Evolutionary conservation across 92 coral and sea anemone genomes (phyloP).

Genomic region (Palythoa grandiflora): DNA sequence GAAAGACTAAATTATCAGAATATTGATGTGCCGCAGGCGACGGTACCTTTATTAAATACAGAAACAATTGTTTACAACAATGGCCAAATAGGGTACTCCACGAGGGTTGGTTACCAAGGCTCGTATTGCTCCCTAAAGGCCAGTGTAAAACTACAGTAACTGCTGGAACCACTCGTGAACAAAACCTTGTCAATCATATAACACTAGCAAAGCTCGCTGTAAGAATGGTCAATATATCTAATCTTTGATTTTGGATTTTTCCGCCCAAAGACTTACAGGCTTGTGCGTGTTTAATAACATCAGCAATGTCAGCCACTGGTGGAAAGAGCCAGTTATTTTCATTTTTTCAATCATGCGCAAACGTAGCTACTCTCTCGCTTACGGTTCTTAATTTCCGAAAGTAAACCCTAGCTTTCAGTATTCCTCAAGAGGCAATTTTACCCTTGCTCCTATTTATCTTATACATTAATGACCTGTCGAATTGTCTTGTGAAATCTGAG

Average conservation of each 20-base stretch:
- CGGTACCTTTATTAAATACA: too few species aligned
- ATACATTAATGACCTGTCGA: too few species aligned
- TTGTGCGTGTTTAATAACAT: background rate
- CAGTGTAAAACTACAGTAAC: background rate
- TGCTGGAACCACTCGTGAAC: background rate
- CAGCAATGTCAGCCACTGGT: slow-evolving; percentile 1
- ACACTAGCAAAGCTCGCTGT: background rate
- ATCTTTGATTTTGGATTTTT: slow-evolving; percentile 5
- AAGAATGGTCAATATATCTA: background rate
- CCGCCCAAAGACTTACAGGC: background rate
- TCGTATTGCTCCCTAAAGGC: background rate
- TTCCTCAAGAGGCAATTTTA: too few species aligned
- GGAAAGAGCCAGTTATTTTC: slow-evolving; percentile 73
- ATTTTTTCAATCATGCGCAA: slow-evolving; percentile 44
- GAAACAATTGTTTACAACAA: too few species aligned
- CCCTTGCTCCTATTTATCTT: too few species aligned
- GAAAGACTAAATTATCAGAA: too few species aligned
- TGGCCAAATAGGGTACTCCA: background rate
- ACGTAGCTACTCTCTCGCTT: slow-evolving; percentile 25
- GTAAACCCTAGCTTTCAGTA: too few species aligned
- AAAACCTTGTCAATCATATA: background rate
- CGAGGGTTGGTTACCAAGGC: background rate
- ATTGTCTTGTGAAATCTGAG: too few species aligned
- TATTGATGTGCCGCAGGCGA: too few species aligned
- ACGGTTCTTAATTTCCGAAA: too few species aligned